Conservation (phyloP, 2,113 vertebrate species). For the Mustela nigripes region DNA sequence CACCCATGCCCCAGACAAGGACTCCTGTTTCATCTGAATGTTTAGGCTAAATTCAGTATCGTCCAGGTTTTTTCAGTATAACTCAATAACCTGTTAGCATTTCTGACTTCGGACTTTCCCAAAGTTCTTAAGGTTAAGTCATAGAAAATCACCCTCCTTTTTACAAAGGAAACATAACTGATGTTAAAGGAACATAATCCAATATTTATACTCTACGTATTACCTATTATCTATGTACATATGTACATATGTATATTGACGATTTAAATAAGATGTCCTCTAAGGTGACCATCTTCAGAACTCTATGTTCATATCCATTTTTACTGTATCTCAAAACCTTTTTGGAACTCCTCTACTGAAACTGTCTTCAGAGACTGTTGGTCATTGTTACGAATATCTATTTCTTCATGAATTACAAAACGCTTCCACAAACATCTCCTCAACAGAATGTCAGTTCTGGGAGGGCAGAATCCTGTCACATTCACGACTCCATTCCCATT, state of each 20-base stretch:
- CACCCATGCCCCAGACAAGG: neutral
- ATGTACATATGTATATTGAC: neutral
- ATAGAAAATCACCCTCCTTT: neutral
- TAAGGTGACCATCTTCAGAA: neutral
- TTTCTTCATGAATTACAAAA: slow-evolving; percentile 36
- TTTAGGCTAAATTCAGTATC: neutral
- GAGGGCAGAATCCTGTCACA: neutral
- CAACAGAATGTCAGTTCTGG: neutral
- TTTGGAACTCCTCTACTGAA: neutral
- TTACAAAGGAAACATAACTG: neutral
- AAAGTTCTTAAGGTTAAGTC: neutral
- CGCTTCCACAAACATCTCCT: neutral
- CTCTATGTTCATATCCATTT: neutral
- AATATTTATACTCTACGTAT: neutral
- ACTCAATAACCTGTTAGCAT: neutral
- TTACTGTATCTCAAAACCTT: neutral
- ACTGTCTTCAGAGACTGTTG: neutral
- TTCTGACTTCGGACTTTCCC: slow-evolving; percentile 23
- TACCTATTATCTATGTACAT: neutral
- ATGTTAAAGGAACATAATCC: neutral
- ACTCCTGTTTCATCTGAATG: neutral
- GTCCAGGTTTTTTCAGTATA: neutral
- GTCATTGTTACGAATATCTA: neutral
- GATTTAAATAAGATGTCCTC: slow-evolving; percentile 14
- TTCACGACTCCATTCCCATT: neutral